A percentile compares a stretch with the other conserved stretches of the same genome.
These are phyloP conservation scores for Haliclona indistincta DNA, from an alignment of 37 sponge, comb jelly and placozoan genomes.

Conservation along the genomic window DNA sequence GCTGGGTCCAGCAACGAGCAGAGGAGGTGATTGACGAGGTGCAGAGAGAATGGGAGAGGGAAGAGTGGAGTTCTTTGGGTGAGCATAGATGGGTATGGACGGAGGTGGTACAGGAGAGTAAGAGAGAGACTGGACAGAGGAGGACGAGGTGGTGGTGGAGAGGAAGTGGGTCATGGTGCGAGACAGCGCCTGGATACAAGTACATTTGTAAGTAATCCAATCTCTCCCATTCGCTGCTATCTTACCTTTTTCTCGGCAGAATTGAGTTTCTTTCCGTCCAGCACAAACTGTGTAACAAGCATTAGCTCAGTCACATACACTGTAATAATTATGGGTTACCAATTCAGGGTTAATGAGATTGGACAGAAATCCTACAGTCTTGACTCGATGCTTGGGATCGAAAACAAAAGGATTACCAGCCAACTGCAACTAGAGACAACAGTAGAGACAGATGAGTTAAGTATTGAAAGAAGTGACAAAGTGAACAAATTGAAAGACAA, in stretches of 20 bases:
- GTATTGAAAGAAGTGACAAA: not conserved
- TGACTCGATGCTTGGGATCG: conserved; percentile 55
- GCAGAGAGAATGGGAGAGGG: too few species aligned
- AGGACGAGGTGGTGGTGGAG: not conserved
- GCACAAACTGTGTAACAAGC: conserved; percentile 26
- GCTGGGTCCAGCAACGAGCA: too few species aligned
- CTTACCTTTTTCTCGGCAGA: conserved; percentile 51
- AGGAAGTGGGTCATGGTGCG: not conserved
- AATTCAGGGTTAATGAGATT: conserved; percentile 24
- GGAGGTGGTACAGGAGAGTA: not conserved
- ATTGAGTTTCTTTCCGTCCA: conserved; percentile 59
- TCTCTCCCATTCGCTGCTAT: not conserved
- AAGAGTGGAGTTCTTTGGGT: too few species aligned
- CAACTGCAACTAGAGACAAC: conserved; percentile 18
- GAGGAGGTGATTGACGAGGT: too few species aligned
- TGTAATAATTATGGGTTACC: conserved; percentile 20
- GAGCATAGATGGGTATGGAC: not conserved
- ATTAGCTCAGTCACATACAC: not conserved
- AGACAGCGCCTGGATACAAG: not conserved
- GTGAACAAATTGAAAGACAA: conserved; percentile 1
- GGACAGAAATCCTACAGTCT: conserved; percentile 36
- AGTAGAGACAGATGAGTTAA: not conserved
- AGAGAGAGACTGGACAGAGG: not conserved
- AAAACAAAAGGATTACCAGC: conserved; percentile 58
- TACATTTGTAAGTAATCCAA: not conserved